These are phyloP conservation scores for Maniola jurtina DNA, from an alignment of 1,140 invertebrate species.

Conservation along the genomic window DNA sequence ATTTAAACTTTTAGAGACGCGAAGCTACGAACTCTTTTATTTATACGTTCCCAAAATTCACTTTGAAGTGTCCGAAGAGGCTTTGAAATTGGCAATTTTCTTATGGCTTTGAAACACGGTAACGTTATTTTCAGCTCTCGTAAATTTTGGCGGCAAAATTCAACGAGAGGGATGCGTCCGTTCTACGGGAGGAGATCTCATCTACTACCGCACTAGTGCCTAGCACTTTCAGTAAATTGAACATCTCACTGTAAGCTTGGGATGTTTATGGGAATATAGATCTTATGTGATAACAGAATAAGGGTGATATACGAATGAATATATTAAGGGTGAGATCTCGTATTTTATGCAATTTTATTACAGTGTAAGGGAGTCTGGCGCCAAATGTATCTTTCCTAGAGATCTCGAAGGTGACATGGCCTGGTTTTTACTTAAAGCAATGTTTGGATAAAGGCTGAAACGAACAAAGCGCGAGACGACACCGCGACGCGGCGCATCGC, in stretches of 20 bases:
- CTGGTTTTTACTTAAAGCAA: neutral
- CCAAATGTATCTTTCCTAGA: neutral
- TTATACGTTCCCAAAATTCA: no score
- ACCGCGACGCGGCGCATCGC: no score
- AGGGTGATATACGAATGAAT: neutral
- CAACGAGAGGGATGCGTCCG: conserved; percentile 24
- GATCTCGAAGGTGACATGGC: neutral
- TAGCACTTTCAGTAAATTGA: conserved; percentile 8
- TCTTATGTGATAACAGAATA: conserved; percentile 2
- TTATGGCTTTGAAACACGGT: neutral
- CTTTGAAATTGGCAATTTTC: neutral
- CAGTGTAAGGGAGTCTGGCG: neutral
- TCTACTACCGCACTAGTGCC: conserved; percentile 15
- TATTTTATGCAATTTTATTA: conserved; percentile 8
- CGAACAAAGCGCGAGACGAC: no score
- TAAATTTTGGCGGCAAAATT: conserved; percentile 44
- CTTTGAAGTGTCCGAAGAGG: no score
- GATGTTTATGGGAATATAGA: conserved; percentile 4
- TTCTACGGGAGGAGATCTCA: conserved; percentile 19
- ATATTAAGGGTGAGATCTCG: neutral
- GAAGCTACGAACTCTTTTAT: no score
- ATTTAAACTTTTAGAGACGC: no score
- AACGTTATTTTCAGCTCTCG: conserved; percentile 13
- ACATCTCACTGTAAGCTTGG: conserved; percentile 17
- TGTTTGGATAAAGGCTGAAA: neutral